Base-by-base conservation (phyloP, 64 coral and sea anemone genomes). In the Orbicella faveolata region DNA sequence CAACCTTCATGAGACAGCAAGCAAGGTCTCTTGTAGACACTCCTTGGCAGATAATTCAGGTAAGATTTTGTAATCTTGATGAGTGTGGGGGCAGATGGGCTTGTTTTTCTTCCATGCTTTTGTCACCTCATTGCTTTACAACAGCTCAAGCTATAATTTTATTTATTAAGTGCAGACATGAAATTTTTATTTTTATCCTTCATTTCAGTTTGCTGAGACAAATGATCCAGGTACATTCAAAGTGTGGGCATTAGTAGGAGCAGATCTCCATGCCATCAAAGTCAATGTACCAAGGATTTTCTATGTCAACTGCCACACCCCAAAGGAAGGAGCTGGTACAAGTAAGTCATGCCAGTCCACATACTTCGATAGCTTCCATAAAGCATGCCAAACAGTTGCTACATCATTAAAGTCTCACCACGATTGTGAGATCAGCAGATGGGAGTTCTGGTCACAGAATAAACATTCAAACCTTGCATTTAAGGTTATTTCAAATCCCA, bases 21-120 rank as follows among this genome's bases (percentile, higher is more conserved):
- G 70, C 93, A 3, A 91, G 88, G n/a, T 93, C 96, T 16, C 36
- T 98, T 18, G 64, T 98, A 59, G 86, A 98, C 61, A 90, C 90
- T 39, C 93, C 87, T 36, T 98, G 96, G 96, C 93, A 94, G 83
- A 92, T 98, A 39, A 93, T 98, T 64, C 96, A 98, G 87, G 96
- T 92, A 37, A 36, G 11, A 51, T n/a, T 41, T 41, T 39, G 76
- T 0, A 8, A 19, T 10, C 5, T 3, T n/a, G 20, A 70, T 21
- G 23, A 4, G 9, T 25, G 15, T 59, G 55, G 55, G 4, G 6
- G 1, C 9, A 25, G 67, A 70, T 70, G 67, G 67, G 30, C 21
- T 25, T 70, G 25, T 70, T 11, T 10, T n/a, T 4, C 2, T 26
- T 26, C 1, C 10, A 10, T 70, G 9, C 25, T 70, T 33, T n/a